These are phyloP conservation scores for Tenthredo mesomela DNA, from an alignment of 2,888 invertebrate genomes.

Conservation along the genomic window DNA sequence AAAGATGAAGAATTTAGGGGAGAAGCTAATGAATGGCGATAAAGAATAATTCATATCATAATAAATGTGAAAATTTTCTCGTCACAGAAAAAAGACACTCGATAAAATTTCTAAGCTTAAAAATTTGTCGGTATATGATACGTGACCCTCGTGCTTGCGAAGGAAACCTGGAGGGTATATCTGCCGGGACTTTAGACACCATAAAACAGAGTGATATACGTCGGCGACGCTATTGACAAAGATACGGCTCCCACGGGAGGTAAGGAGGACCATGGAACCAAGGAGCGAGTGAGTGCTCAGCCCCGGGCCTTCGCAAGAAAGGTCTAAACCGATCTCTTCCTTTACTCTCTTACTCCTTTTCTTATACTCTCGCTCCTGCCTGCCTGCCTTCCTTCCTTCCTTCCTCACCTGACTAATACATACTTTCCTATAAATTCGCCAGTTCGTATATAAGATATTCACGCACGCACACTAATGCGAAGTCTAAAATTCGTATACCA, in stretches of 20 bases:
- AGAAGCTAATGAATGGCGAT: background rate
- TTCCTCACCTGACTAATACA: background rate
- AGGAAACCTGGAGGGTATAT: background rate
- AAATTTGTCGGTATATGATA: slow-evolving; percentile 41
- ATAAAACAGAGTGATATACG: slow-evolving; percentile 73
- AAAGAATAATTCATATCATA: background rate
- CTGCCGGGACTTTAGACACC: slow-evolving; percentile 68
- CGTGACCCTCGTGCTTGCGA: slow-evolving; percentile 11
- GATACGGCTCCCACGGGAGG: slow-evolving; percentile 70
- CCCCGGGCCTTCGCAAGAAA: slow-evolving; percentile 29
- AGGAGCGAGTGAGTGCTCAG: slow-evolving; percentile 27
- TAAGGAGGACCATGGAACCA: slow-evolving; percentile 58
- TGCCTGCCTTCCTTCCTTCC: no score
- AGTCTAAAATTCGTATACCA: background rate
- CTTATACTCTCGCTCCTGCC: background rate
- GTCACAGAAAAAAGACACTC: slow-evolving; percentile 32
- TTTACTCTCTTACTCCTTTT: slow-evolving; percentile 20
- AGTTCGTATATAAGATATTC: background rate
- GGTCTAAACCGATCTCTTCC: slow-evolving; percentile 34
- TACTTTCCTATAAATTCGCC: background rate
- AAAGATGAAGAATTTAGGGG: slow-evolving; percentile 18
- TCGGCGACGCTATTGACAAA: slow-evolving; percentile 72
- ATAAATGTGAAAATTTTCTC: background rate
- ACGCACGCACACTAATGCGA: background rate
- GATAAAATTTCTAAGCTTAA: background rate